Evolutionary conservation across 2,888 invertebrate species (phyloP).

Genomic region (Trachelus troglodyta): DNA sequence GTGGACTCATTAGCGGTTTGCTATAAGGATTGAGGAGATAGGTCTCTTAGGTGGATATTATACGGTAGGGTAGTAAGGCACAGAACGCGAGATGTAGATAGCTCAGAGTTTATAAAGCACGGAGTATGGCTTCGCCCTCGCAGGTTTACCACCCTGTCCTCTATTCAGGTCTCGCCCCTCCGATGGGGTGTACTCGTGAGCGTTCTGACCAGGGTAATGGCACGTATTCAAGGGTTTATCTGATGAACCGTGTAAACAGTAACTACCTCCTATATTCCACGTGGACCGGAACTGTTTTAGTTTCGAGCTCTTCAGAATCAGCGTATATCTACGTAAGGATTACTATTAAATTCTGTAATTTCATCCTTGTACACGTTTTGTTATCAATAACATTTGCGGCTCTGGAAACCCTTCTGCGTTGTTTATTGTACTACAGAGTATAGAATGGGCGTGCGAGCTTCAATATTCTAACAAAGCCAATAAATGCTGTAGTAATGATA

Average conservation of each 20-base stretch:
- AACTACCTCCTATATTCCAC: too few relatives aligned
- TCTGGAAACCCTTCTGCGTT: too few relatives aligned
- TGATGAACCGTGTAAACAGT: constrained; percentile 1
- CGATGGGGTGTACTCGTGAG: not conserved
- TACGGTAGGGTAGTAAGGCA: not conserved
- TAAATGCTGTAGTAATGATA: too few relatives aligned
- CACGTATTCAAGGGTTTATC: constrained; percentile 5
- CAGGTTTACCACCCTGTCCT: not conserved
- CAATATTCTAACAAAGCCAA: too few relatives aligned
- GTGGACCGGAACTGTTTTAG: too few relatives aligned
- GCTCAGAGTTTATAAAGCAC: constrained; percentile 4
- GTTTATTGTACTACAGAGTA: too few relatives aligned
- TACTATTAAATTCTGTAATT: too few relatives aligned
- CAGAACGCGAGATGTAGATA: constrained; percentile 3
- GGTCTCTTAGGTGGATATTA: not conserved
- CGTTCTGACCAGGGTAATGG: not conserved
- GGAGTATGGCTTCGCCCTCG: not conserved
- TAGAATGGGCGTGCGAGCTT: too few relatives aligned
- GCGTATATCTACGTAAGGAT: too few relatives aligned
- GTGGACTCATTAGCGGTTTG: constrained; percentile 15
- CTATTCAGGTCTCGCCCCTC: not conserved
- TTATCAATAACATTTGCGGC: too few relatives aligned
- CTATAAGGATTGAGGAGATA: not conserved
- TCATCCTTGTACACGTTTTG: too few relatives aligned
- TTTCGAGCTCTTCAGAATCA: too few relatives aligned